Base-by-base conservation (phyloP, 1,140 invertebrate genomes). In the Drosophila punjabiensis region DNA sequence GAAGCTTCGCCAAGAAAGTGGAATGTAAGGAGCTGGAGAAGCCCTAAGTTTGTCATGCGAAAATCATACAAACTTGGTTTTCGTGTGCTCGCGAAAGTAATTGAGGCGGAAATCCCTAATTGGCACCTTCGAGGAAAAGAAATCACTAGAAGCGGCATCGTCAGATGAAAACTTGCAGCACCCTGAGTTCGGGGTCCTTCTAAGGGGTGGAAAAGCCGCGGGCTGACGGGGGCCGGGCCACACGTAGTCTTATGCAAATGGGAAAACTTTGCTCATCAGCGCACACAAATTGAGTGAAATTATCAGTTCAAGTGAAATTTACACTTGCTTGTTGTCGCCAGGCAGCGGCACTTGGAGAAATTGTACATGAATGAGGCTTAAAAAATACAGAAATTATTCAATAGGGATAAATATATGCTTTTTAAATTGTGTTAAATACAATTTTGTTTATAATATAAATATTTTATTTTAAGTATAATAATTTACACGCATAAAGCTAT, bases 231-330 rank as follows among this genome's bases (percentile, higher is more conserved):
- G 28, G 28, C 60, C 33, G 24, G 80, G 80, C 78, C 78, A 76
- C 86, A 90, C 86, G 86, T 85, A 85, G 86, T 77, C 82, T 58
- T 66, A 86, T 90, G 86, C 82, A 90, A 90, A 90, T 90, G 86
- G 86, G 86, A 90, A 90, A 90, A 90, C 86, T 90, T 90, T 90
- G 86, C 87, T 90, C 86, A 90, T 90, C 86, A 90, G 87, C 79
- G 87, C 86, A 79, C 86, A 86, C 87, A 90, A 90, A 90, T 90
- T 90, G 86, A 90, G 86, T 90, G 76, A 90, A 90, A 90, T 90
- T 90, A 90, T 91, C 86, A 90, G 86, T 90, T 90, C 82, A 90
- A 90, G 86, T 91, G 86, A 89, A 89, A 89, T 89, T 90, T 90
- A 90, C 85, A 89, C 85, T 90, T 89, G 83, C 77, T 76, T 87